Base-by-base conservation (phyloP, 2,888 invertebrate species). In the Timema cristinae region DNA sequence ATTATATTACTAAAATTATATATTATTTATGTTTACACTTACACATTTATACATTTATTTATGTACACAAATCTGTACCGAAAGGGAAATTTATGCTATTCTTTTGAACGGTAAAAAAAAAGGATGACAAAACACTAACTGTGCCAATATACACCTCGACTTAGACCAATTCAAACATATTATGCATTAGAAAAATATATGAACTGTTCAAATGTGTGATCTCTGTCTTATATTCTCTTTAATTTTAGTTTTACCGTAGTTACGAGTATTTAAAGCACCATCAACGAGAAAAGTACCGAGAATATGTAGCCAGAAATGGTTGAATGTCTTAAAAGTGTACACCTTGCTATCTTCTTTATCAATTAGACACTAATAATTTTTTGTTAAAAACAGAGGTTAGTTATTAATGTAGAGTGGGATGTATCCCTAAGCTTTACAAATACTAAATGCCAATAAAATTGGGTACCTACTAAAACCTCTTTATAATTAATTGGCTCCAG, bases 121-220 rank as follows among this genome's bases (percentile, higher is more conserved):
- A 15, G 16, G 13, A 63, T 16, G 48, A 63, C 16, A 63, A 63
- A 32, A 16, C 67, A 70, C 59, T 50, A 50, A 47, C 47, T 71
- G 13, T 51, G 54, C 49, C 15, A 56, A 59, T 50, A 71, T n/a
- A 72, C 66, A 69, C 72, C 67, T 52, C 66, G 69, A 56, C 63
- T 52, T 52, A 66, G 69, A 56, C 63, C 61, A 72, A 70, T 72
- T 72, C 67, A 73, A 73, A 72, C 72, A 72, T 73, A 71, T 50
- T 71, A 63, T 63, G 32, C 4, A 13, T 63, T 63, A 63, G 63
- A 63, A 63, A 63, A 63, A 63, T 63, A 63, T 63, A 47, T 63
- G 32, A 63, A 11, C 32, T 32, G 32, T 63, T 54, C 13, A 47
- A 10, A 63, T 63, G 32, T 32, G 32, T 32, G 32, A 32, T 1